Percentiles rank a stretch among this genome's conserved stretches.
Conservation (phyloP, 2,888 invertebrate species). For the Bembecia ichneumoniformis region DNA sequence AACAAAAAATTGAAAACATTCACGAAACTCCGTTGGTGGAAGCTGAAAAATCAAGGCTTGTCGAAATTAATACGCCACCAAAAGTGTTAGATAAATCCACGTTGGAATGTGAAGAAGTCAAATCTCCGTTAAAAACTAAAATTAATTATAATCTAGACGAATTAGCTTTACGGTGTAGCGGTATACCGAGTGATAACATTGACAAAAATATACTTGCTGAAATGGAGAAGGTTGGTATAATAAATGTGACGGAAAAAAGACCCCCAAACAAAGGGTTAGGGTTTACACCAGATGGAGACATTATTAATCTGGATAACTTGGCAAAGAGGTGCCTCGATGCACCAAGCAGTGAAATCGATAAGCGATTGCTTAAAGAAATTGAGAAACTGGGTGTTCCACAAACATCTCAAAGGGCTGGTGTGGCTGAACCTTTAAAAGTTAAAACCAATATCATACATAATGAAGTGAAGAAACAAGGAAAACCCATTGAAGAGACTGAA, state of each 20-base stretch:
- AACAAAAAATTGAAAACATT: slow-evolving; percentile 36
- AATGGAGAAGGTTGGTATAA: neutral
- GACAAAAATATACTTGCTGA: neutral
- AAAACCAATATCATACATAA: neutral
- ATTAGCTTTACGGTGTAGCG: neutral
- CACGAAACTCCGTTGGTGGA: slow-evolving; percentile 34
- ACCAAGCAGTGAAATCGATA: slow-evolving; percentile 22
- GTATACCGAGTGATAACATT: neutral
- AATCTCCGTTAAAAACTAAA: neutral
- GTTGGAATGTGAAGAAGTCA: neutral
- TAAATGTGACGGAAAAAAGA: neutral
- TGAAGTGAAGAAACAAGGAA: slow-evolving; percentile 12
- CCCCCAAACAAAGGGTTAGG: neutral
- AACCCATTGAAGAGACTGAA: slow-evolving; percentile 12
- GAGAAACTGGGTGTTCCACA: slow-evolving; percentile 18
- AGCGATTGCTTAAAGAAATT: slow-evolving; percentile 24
- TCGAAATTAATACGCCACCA: slow-evolving; percentile 26
- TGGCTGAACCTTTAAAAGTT: neutral
- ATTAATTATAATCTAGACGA: neutral
- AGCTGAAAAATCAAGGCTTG: slow-evolving; percentile 20
- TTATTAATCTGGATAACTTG: slow-evolving; percentile 17
- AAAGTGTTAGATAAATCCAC: slow-evolving; percentile 20
- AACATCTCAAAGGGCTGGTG: neutral
- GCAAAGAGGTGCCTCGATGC: slow-evolving; percentile 25
- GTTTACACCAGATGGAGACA: slow-evolving; percentile 3